Conservation (phyloP, 2,113 vertebrate genomes). For the Clarias batrachus region DNA sequence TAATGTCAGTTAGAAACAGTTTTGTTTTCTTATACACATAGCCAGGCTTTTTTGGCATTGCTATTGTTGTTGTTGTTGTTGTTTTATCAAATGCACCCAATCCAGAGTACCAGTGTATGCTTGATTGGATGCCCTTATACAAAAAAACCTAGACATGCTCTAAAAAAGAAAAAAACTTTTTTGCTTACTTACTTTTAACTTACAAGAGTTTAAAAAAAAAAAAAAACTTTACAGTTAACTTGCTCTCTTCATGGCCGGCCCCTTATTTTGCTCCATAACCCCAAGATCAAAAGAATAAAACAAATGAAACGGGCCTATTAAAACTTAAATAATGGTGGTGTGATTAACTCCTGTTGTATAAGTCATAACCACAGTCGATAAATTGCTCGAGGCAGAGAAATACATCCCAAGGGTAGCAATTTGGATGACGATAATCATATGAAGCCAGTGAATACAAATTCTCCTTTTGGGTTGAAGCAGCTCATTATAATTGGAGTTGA, state of each 20-base stretch:
- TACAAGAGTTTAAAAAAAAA: background rate
- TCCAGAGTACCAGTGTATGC: conserved; percentile 27
- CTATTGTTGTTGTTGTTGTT: background rate
- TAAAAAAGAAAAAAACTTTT: conserved; percentile 9
- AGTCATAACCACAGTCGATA: conserved; percentile 16
- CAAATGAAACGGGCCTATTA: conserved; percentile 1
- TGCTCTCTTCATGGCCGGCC: conserved; percentile 7
- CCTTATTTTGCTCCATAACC: background rate
- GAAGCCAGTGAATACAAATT: conserved; percentile 11
- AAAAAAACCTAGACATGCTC: conserved; percentile 20
- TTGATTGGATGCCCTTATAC: conserved; percentile 36
- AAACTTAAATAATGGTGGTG: conserved; percentile 15
- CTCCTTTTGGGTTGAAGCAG: background rate
- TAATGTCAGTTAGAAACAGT: background rate
- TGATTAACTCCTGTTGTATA: conserved; percentile 23
- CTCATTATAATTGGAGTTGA: background rate
- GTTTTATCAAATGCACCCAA: conserved; percentile 18
- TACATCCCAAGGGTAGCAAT: conserved; percentile 13
- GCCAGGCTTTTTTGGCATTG: background rate
- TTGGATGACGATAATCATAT: background rate
- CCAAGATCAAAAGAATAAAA: conserved; percentile 20
- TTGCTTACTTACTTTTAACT: background rate
- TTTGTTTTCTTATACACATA: background rate
- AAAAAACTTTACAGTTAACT: conserved; percentile 1
- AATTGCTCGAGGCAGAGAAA: conserved; percentile 9